Percentiles rank a stretch among this genome's conserved stretches.
phyloP scores from a whole-genome alignment of 1,140 invertebrate genomes.

The Tetranychus urticae region DNA sequence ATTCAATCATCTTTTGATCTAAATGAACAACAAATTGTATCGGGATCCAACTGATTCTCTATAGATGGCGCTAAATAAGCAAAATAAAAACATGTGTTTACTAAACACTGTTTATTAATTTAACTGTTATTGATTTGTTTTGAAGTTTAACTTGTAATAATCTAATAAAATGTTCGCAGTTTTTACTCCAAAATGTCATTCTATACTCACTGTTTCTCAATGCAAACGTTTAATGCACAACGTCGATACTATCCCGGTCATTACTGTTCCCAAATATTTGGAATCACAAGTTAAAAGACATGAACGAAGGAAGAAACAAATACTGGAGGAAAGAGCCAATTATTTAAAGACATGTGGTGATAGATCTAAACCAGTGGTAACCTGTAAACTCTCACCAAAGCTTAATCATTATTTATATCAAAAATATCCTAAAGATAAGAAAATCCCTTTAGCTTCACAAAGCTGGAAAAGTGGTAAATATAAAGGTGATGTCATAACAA shows the following conservation, averaged over 20 bases:
- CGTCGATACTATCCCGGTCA: conserved; percentile 7
- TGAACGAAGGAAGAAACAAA: conserved; percentile 2
- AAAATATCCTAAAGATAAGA: conserved; percentile 8
- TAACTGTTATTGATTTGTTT: too few species aligned
- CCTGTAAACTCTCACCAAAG: conserved; percentile 6
- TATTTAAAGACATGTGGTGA: conserved; percentile 2
- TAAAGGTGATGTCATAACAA: conserved; percentile 5
- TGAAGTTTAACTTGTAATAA: too few species aligned
- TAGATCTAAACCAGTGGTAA: conserved; percentile 8
- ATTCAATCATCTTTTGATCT: too few species aligned
- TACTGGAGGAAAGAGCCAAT: not conserved
- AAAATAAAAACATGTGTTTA: too few species aligned
- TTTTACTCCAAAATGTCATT: too few species aligned
- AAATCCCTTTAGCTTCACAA: conserved; percentile 10
- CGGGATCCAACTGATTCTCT: too few species aligned
- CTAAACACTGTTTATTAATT: too few species aligned
- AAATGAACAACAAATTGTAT: too few species aligned
- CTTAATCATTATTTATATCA: conserved; percentile 13
- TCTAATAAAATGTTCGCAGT: too few species aligned
- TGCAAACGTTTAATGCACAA: not conserved
- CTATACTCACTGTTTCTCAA: too few species aligned
- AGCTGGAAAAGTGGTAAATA: conserved; percentile 10
- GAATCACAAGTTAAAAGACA: conserved; percentile 6
- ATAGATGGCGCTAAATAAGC: too few species aligned
- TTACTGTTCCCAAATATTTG: conserved; percentile 12